Evolutionary conservation across 2,797 vertebrate species (phyloP), one percentile per base, ranked within the genome.

Genomic region (Pagetopsis macropterus): DNA sequence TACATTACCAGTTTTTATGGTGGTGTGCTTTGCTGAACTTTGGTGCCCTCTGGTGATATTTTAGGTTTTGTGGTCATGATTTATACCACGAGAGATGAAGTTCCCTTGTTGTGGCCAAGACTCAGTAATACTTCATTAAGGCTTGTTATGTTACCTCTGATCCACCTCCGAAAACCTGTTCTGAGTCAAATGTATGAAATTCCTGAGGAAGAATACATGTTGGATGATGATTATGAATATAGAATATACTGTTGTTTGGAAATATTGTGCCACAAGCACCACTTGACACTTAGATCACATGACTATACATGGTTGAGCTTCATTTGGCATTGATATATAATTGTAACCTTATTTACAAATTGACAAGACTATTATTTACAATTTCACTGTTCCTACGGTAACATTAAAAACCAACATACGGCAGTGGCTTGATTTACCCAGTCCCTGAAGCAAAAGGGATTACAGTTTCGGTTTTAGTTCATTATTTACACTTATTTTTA

Each of bases 11-110:
- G 4, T 19, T 12, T 37, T 3, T 14, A 16, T 12, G 56, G 7
- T 37, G n/a, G 3, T 60, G 33, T 19, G 41, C 37, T 56, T 31
- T 58, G 31, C 50, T 56, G 46, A 48, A 17, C 63, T 55, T 27
- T 44, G 63, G 41, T 76, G 56, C 48, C 50, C 49, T 65, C 68
- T 69, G 44, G 45, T 66, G 64, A 72, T 50, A 40, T 51, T 16
- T 3, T 45, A 8, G 13, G 55, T 65, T 16, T 37, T 67, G 65
- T 73, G 45, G 43, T 27, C 46, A 65, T 23, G 71, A 0, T 17
- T 44, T 60, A 37, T 3, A 60, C 78, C 49, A 65, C 49, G 70
- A 8, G 5, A 12, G n/a, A 65, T 52, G 23, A 40, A 27, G 15
- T 52, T 71, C 12, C 48, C 61, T 17, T 51, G 17, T 56, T 71